Base-by-base conservation (phyloP, 2,113 vertebrate genomes). In the Scomber colias region DNA sequence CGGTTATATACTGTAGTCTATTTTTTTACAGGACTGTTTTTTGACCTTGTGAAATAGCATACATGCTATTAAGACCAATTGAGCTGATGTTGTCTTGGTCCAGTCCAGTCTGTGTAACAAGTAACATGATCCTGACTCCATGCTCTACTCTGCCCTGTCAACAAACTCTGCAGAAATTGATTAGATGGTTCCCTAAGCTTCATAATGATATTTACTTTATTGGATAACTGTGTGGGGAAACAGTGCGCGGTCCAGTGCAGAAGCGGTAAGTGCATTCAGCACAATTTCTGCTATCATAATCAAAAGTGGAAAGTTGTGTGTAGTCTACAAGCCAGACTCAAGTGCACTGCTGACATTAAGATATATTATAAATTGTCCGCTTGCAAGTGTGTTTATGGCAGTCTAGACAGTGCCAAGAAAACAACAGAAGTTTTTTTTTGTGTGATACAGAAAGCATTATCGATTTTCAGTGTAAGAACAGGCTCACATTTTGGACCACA, bases 261-360 rank as follows among this genome's bases (percentile, higher is more conserved):
- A 78, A 79, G 84, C 81, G 27, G 82, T 89, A 84, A 93, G 88
- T 93, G 89, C 81, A 89, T 92, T 93, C 90, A 91, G 90, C 88
- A 89, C 82, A 90, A 91, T 92, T 91, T 92, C 82, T 92, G 87
- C 90, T 74, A 80, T 87, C 83, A 88, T 88, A 93, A 93, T 94
- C 88, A 93, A 90, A 93, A 93, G 68, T 79, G 87, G 82, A 89
- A 85, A 81, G 85, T 84, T 81, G 63, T 82, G 75, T 85, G 53
- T 80, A 17, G 70, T 82, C 84, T 77, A 70, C 53, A 35, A 70
- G 69, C 31, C 73, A 71, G 54, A 84, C 69, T 49, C n/a, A 68
- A 85, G 77, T 71, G 77, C 67, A 60, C 45, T 57, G 73, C 83
- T 81, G 84, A 77, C 80, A 77, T 71, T 63, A 40, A 21, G 71